Percentiles rank a stretch among this genome's conserved stretches.
Conservation (phyloP, 64 coral and sea anemone species). For the Porites australiensis region DNA sequence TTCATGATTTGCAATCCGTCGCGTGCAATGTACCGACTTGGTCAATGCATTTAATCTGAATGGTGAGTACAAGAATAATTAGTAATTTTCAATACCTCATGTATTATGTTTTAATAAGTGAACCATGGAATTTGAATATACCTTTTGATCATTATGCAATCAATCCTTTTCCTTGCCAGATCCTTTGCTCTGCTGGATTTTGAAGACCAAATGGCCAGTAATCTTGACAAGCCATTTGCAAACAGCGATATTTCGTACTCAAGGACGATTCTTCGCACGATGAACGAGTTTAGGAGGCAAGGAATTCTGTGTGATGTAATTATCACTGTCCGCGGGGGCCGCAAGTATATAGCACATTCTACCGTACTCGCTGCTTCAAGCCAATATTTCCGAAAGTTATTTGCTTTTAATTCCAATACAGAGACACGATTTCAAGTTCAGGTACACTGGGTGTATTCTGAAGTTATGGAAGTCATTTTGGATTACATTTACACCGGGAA, state of each 20-base stretch:
- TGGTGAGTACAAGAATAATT: no score
- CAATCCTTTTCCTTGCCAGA: no score
- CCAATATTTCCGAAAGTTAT: constrained; percentile 44
- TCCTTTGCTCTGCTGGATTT: no score
- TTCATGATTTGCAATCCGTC: no score
- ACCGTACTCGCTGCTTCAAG: constrained; percentile 49
- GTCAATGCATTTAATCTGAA: no score
- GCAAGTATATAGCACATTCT: constrained; percentile 36
- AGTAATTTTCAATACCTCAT: no score
- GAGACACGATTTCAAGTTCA: constrained; percentile 17
- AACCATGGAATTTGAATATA: no score
- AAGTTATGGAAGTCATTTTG: constrained; percentile 46
- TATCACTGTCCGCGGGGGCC: constrained; percentile 4
- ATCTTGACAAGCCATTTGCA: background rate
- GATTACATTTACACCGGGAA: constrained; percentile 71
- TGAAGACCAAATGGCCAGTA: background rate
- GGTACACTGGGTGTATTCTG: constrained; percentile 20
- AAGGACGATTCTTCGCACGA: background rate
- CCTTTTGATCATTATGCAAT: no score
- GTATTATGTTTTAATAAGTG: no score
- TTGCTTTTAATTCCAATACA: constrained; percentile 36
- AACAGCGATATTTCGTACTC: background rate
- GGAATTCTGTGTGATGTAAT: constrained; percentile 33
- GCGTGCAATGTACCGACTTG: no score
- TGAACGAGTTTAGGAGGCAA: constrained; percentile 2